phyloP scores from a whole-genome alignment of 2,888 invertebrate genomes.

The Sphaerophoria rueppellii region DNA sequence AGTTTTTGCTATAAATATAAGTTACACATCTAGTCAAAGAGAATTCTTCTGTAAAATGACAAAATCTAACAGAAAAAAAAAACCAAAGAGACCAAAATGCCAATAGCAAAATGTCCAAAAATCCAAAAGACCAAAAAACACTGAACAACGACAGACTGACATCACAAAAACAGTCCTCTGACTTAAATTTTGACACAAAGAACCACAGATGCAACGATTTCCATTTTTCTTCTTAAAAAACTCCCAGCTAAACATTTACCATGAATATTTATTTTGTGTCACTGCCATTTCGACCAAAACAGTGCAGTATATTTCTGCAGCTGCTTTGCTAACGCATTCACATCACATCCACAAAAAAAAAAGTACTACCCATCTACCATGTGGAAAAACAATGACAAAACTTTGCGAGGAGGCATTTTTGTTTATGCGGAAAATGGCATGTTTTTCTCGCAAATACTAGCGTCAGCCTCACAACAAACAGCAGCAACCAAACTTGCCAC shows the following conservation, averaged over 20 bases:
- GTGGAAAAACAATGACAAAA: conserved; percentile 36
- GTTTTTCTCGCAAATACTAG: conserved; percentile 17
- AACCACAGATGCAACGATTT: too few relatives aligned
- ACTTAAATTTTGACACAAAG: too few relatives aligned
- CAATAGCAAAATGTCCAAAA: too few relatives aligned
- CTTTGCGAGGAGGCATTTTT: conserved; percentile 39
- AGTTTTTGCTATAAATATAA: too few relatives aligned
- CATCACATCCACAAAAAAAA: not conserved
- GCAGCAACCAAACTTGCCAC: not conserved
- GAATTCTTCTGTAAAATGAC: too few relatives aligned
- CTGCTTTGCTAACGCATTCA: conserved; percentile 35
- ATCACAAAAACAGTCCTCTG: too few relatives aligned
- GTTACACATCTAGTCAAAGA: too few relatives aligned
- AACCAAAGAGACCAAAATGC: not conserved
- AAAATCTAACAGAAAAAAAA: not conserved
- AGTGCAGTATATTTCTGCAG: too few relatives aligned
- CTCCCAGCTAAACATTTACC: conserved; percentile 21
- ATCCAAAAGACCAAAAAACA: too few relatives aligned
- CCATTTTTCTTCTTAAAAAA: not conserved
- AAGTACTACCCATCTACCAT: conserved; percentile 21
- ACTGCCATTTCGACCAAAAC: conserved; percentile 27
- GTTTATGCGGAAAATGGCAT: conserved; percentile 64
- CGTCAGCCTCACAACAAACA: not conserved
- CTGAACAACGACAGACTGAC: too few relatives aligned
- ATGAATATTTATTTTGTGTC: conserved; percentile 32